Evolutionary conservation across 2,797 vertebrate species (phyloP), one percentile per base, ranked within the genome.

Genomic region (Galagoides demidoff): DNA sequence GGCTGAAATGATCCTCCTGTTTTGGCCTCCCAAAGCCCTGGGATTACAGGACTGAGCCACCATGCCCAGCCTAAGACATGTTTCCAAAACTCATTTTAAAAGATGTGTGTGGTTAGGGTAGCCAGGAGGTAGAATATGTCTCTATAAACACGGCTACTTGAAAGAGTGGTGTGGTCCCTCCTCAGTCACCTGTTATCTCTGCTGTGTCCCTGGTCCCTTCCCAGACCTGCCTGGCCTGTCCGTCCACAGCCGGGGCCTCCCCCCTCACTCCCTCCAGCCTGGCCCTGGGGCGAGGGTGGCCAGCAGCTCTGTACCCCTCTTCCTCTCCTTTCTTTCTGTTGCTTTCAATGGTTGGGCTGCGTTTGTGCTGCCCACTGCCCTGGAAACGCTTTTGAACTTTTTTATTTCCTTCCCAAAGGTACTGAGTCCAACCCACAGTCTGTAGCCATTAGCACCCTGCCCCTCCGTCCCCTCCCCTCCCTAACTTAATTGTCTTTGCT

Each of bases 401-500:
- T 64, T 61, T 7, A 19, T 81, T 78, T 92, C 20, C 92, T 39
- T 71, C 45, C 49, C 37, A 23, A 27, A 83, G 64, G 59, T 16
- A 11, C 84, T 3, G 8, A 57, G 63, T 71, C 34, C 57, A 68
- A 19, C 45, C 66, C 7, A 1, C 16, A 12, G 14, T 27, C 34
- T 23, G 27, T 22, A 64, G 49, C 27, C 52, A 73, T 63, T 25
- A 49, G n/a, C 12, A 20, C 55, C 22, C 23, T 45, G 90, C 77
- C 71, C 95, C 19, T 78, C 31, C 7, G 25, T 92, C 94, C 85
- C 52, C 31, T 25, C 64, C 94, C 25, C n/a, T 96, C 76, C 70
- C 90, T 37, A 81, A 9, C 95, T 94, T 89, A 25, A 12, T 3
- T 68, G 95, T 86, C 6, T 70, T 90, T 88, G n/a, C 82, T 91